Conservation (phyloP, 1,140 invertebrate species). For the Drosophila auraria region DNA sequence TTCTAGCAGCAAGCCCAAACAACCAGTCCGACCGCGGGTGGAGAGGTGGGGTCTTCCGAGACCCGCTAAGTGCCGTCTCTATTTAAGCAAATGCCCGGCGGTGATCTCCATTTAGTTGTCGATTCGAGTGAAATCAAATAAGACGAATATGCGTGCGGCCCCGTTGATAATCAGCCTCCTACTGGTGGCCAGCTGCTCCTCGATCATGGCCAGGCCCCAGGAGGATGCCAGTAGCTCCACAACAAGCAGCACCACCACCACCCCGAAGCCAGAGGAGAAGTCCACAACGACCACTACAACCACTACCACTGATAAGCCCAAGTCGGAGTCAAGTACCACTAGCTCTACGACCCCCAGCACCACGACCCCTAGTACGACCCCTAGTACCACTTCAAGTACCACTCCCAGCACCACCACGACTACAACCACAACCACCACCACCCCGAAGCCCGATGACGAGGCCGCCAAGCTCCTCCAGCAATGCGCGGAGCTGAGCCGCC, state of each 20-base stretch:
- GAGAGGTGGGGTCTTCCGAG: background rate
- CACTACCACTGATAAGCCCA: conserved; percentile 27
- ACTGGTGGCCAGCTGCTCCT: conserved; percentile 46
- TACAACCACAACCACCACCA: conserved; percentile 31
- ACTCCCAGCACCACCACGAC: background rate
- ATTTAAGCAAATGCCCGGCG: conserved; percentile 57
- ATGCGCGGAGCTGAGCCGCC: conserved; percentile 54
- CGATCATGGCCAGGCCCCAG: conserved; percentile 48
- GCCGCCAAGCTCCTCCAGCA: conserved; percentile 46
- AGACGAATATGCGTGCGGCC: conserved; percentile 47
- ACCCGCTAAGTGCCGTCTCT: conserved; percentile 34
- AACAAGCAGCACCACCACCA: background rate
- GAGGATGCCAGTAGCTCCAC: conserved; percentile 13
- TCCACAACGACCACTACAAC: conserved; percentile 20
- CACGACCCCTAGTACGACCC: conserved; percentile 2
- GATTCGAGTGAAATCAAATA: conserved; percentile 36
- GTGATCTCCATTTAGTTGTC: conserved; percentile 58
- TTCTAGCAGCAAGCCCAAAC: conserved; percentile 35
- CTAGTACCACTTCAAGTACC: background rate
- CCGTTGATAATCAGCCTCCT: conserved; percentile 43
- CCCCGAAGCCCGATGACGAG: conserved; percentile 52
- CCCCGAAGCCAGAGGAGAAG: conserved; percentile 26
- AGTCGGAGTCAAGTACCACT: conserved; percentile 28
- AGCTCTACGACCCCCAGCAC: conserved; percentile 4
- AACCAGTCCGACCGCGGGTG: conserved; percentile 41